These are phyloP conservation scores for Plemyria rubiginata DNA, from an alignment of 2,888 invertebrate species.

Conservation along the genomic window DNA sequence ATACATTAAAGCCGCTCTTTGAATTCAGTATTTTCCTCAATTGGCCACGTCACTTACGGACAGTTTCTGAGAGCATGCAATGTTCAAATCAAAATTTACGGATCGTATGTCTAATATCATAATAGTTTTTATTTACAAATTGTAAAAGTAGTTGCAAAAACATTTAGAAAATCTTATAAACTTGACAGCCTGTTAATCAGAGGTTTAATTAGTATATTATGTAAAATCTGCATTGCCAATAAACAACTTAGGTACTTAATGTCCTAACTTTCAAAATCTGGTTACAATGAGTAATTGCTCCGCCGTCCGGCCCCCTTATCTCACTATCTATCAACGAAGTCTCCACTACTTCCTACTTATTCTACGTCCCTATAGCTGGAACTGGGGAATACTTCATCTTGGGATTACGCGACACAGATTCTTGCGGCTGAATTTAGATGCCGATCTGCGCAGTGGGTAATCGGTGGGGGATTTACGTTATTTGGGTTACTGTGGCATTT, in stretches of 20 bases:
- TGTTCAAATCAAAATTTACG: too few species aligned
- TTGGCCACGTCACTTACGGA: background rate
- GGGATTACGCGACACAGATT: constrained; percentile 67
- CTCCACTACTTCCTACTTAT: constrained; percentile 10
- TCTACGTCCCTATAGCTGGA: constrained; percentile 22
- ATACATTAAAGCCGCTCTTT: constrained; percentile 9
- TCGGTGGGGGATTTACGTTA: constrained; percentile 56
- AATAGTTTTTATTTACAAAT: too few species aligned
- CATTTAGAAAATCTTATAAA: too few species aligned
- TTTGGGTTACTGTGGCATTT: constrained; percentile 3
- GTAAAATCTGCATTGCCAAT: background rate
- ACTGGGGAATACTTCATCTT: constrained; percentile 63
- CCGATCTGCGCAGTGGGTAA: constrained; percentile 68
- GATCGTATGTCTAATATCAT: too few species aligned
- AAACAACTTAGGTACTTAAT: too few species aligned
- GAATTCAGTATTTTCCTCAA: background rate
- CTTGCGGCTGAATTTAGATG: constrained; percentile 63
- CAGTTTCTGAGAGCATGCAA: too few species aligned
- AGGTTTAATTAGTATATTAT: too few species aligned
- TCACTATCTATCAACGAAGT: constrained; percentile 24
- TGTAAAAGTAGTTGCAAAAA: too few species aligned
- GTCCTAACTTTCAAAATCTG: constrained; percentile 12
- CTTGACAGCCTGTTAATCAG: too few species aligned
- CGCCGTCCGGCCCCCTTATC: constrained; percentile 12
- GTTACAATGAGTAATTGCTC: constrained; percentile 25